A percentile compares a stretch with the other conserved stretches of the same genome.
phyloP scores from a whole-genome alignment of 1,140 invertebrate genomes.

The Drosophila bocki region DNA sequence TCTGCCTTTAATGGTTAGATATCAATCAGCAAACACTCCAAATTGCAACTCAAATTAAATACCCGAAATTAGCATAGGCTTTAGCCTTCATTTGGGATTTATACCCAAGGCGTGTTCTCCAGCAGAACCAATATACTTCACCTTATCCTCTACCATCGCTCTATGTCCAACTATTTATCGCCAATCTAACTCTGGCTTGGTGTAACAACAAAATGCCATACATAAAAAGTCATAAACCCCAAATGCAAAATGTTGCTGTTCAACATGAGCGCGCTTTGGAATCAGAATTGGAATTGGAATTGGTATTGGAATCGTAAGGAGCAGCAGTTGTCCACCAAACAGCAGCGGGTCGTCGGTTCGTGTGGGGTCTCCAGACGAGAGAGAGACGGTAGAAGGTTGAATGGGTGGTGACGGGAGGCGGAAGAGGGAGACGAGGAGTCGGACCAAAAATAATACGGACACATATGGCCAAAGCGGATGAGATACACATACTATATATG shows the following conservation, averaged over 20 bases:
- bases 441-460: slow-evolving; percentile 33
- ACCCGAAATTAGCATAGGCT: slow-evolving; percentile 19
- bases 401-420: not conserved
- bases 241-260: slow-evolving; percentile 64
- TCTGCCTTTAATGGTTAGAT: slow-evolving; percentile 14
- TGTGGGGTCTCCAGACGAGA: slow-evolving; percentile 42
- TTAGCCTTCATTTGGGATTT: slow-evolving; percentile 12
- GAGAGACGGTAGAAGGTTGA: slow-evolving; percentile 1
- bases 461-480: slow-evolving; percentile 42
- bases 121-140: slow-evolving; percentile 28
- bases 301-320: slow-evolving; percentile 32
- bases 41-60: slow-evolving; percentile 22
- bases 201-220: slow-evolving; percentile 55
- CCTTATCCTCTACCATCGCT: slow-evolving; percentile 44
- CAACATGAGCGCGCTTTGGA: slow-evolving; percentile 46
- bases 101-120: slow-evolving; percentile 31
- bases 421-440: not conserved
- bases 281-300: slow-evolving; percentile 15
- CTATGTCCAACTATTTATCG: slow-evolving; percentile 43
- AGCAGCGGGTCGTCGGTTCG: slow-evolving; percentile 45
- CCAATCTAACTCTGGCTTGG: slow-evolving; percentile 39
- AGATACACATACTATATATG: slow-evolving; percentile 34
- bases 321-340: slow-evolving; percentile 10
- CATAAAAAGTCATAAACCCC: slow-evolving; percentile 32
- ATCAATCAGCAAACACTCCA: slow-evolving; percentile 25